Base-by-base conservation (phyloP, 2,113 vertebrate species). In the Oophaga pumilio region DNA sequence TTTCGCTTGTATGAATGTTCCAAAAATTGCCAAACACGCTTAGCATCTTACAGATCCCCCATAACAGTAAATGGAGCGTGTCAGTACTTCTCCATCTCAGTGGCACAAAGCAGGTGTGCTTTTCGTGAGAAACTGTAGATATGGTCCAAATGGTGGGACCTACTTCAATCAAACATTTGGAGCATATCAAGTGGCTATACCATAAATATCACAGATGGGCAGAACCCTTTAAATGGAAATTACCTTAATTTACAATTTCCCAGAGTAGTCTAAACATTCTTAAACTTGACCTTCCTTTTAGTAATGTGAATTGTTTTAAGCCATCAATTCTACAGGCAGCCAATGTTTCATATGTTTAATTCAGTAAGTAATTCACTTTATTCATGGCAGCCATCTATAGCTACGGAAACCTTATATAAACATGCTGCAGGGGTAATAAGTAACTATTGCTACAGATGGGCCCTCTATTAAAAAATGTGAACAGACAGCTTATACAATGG, bases 381-480 rank as follows among this genome's bases (percentile, higher is more conserved):
- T 79, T 56, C 20, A 24, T 28, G 76, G 56, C 76, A 57, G 53
- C 24, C 14, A 56, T 60, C 22, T 11, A 68, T 52, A 83, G 50
- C 62, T 24, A 83, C 22, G 14, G 60, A 33, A 83, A 83, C 59
- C 81, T 52, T 50, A 83, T 69, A 50, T 83, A 83, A 83, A 68
- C 81, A 53, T 53, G 77, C 84, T 86, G 15, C 76, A 56, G 68
- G 85, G 76, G 52, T 86, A 78, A 69, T 86, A 78, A 68, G 50
- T 69, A 79, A 86, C 59, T 86, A 69, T 68, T 69, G 85, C 76
- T 86, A 78, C 59, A 57, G 76, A 86, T 79, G 49, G 76, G 28
- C 64, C 69, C 62, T 79, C 49, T 43, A 86, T 86, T 86, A 86
- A 68, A 86, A 64, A 66, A 86, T 69, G 74, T 78, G 76, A 86